A percentile compares a stretch with the other conserved stretches of the same genome.
Conservation (phyloP, 2,888 invertebrate species). For the Labia minor region DNA sequence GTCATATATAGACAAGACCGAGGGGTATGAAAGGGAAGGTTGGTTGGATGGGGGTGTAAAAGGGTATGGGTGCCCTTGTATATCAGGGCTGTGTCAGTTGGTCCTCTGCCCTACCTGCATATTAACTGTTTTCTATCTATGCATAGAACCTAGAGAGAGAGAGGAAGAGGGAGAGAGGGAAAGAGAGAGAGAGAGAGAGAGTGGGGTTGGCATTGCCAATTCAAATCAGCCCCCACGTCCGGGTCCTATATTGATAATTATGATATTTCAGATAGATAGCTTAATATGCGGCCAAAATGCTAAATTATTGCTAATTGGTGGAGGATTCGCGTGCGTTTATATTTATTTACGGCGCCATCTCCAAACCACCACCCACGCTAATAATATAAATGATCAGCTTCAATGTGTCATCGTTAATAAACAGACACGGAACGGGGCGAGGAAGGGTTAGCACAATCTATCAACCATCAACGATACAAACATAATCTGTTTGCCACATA, state of each 20-base stretch:
- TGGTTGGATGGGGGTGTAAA: too few species aligned
- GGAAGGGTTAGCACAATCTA: too few species aligned
- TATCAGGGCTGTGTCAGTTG: background rate
- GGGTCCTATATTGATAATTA: slow-evolving; percentile 1
- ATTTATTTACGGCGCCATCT: slow-evolving; percentile 2
- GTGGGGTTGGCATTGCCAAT: background rate
- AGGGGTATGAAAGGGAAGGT: too few species aligned
- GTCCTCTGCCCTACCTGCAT: background rate
- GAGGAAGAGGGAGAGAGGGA: too few species aligned
- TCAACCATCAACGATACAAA: background rate
- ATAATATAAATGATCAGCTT: slow-evolving; percentile 6
- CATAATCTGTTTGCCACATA: background rate
- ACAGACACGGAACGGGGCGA: too few species aligned
- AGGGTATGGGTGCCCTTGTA: too few species aligned
- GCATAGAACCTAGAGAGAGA: too few species aligned
- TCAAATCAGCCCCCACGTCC: background rate
- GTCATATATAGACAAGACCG: too few species aligned
- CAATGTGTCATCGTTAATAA: slow-evolving; percentile 1
- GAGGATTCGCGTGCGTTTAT: slow-evolving; percentile 3
- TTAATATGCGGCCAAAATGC: slow-evolving; percentile 7
- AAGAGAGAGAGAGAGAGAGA: too few species aligned
- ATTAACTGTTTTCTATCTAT: background rate
- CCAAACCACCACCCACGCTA: background rate
- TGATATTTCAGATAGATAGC: background rate
- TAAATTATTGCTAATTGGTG: slow-evolving; percentile 6